Evolutionary conservation across 2,888 invertebrate genomes (phyloP), one percentile per base, ranked within the genome.

Genomic region (Ectropis crepuscularia): DNA sequence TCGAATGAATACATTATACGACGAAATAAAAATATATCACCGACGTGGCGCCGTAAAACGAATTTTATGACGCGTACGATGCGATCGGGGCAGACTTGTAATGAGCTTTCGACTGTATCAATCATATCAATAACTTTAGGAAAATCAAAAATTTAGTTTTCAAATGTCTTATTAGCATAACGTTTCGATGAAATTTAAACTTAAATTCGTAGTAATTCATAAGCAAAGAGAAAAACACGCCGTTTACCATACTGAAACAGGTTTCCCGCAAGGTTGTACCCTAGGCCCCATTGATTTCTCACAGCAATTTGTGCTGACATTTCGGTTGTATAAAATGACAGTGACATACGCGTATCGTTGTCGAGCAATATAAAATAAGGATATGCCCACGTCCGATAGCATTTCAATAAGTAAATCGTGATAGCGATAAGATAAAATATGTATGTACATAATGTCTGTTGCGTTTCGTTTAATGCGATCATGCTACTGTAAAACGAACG

Each of bases 1-100:
- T 57, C 67, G 60, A 70, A 68, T 65, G 67, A 69, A 57, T 55
- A 64, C 67, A 68, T 69, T 70, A 72, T 55, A 67, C 55, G 61
- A 59, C 11, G 50, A 46, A 50, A 54, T 57, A 63, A 60, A 63
- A 63, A 63, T 54, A 63, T 54, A 63, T 54, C 47, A 50, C 53
- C 50, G 55, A 36, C 51, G 38, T 62, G 49, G 54, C 50, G 53
- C 53, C 48, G 36, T 63, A 63, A 62, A 63, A 67, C 50, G 45
- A 57, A 57, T 63, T 67, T 63, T 67, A 67, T 58, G 51, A 39
- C 46, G 36, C 43, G 28, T 41, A 36, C 49, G 48, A 62, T 57
- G 47, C 55, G 38, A 65, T 53, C 39, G 42, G 46, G 55, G 12
- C 57, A 59, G 66, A 61, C 53, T 53, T 49, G 36, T 63, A 63